Evolutionary conservation across 2,113 vertebrate species (phyloP), one percentile per base, ranked within the genome.

Genomic region (Neomonachus schauinslandi): DNA sequence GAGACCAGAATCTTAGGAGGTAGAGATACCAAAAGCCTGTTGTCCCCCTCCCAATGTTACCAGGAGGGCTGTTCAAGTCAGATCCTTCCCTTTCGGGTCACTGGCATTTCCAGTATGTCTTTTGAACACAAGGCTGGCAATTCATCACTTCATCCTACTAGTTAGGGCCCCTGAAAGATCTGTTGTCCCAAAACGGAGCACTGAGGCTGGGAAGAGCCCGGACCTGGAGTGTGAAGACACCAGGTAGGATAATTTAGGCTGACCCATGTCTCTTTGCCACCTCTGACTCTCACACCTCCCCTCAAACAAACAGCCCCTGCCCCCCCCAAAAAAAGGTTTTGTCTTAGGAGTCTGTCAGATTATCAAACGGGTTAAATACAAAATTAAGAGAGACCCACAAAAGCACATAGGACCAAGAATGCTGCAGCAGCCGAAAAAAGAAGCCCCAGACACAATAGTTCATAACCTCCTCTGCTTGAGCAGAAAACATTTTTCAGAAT

Each of bases 401-500:
- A 28, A 51, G 12, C 28, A 46, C 28, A 10, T 59, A 46, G 15
- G 31, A 22, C 12, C 8, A 55, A 51, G n/a, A 53, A 90, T 0
- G 9, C 46, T 0, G 12, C 36, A 42, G 22, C 1, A 0, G n/a
- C 46, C 24, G 18, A 39, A n/a, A 57, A 46, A 59, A 49, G 22
- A 18, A 88, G 53, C 16, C 63, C 14, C 26, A 57, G 84, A 71
- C 13, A 36, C 13, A 51, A 36, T 1, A 42, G 42, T 51, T 69
- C 76, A 46, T 36, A 63, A 31, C 31, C 31, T 72, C 18, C 42
- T 39, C 51, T 39, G 46, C 39, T 42, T 28, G 28, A 55, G 39
- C 39, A 79, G 67, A 93, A 53, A 94, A 91, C 63, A 28, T 42
- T 91, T 57, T 76, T 61, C 77, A 81, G 74, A 82, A 82, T 26